Evolutionary conservation across 2,888 invertebrate species (phyloP).

Genomic region (Calameuta filiformis): DNA sequence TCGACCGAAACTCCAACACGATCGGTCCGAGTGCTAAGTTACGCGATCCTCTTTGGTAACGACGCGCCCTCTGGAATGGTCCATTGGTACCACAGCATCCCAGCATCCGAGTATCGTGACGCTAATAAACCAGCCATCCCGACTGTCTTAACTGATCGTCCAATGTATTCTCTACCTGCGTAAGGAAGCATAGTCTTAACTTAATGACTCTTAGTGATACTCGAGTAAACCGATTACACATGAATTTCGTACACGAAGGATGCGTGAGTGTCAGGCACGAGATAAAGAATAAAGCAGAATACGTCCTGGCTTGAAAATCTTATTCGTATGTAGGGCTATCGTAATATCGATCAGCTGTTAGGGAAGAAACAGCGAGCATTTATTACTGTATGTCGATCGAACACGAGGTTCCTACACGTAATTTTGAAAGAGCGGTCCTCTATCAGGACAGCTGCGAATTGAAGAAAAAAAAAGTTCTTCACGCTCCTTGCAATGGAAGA

Average conservation of each 20-base stretch:
- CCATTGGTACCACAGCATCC: neutral
- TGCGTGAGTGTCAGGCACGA: neutral
- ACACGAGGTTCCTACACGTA: neutral
- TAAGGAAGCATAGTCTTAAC: neutral
- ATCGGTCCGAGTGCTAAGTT: conserved; percentile 1
- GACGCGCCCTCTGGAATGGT: neutral
- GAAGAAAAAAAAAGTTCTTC: neutral
- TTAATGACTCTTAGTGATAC: neutral
- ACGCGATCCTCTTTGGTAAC: conserved; percentile 4
- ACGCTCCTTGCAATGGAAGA: neutral
- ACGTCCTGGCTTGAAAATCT: neutral
- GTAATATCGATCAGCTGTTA: neutral
- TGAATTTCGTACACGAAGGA: neutral
- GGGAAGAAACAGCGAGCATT: neutral
- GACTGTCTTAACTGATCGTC: neutral
- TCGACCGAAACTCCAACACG: neutral
- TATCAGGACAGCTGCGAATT: neutral
- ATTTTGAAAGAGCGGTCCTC: neutral
- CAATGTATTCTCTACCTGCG: neutral
- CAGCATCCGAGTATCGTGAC: neutral
- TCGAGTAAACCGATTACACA: neutral
- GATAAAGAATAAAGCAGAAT: neutral
- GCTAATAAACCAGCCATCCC: neutral
- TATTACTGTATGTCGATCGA: neutral
- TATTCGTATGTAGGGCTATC: neutral